Evolutionary conservation across 1,140 invertebrate species (phyloP).

Genomic region (Polypedilum vanderplanki): DNA sequence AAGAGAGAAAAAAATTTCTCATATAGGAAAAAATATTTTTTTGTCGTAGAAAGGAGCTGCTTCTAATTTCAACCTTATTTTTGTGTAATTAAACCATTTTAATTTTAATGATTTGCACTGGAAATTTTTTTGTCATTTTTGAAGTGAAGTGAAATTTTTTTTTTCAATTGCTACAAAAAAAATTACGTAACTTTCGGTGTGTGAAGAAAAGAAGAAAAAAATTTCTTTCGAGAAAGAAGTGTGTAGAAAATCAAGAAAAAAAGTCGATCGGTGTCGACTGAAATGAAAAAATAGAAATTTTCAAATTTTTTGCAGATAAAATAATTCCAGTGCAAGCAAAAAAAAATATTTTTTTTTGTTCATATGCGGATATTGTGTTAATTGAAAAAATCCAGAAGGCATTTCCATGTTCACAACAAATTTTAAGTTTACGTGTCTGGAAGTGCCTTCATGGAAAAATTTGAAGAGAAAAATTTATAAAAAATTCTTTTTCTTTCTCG

Average conservation of each 20-base stretch:
- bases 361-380: no score
- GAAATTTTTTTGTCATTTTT: no score
- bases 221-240: conserved; percentile 6
- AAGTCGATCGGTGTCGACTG: neutral
- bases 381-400: neutral
- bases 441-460: conserved; percentile 12
- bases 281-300: neutral
- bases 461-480: neutral
- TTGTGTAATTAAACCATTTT: neutral
- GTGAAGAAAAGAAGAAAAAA: neutral
- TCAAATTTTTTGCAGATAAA: no score
- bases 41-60: conserved; percentile 11
- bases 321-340: no score
- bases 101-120: neutral
- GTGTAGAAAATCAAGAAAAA: conserved; percentile 9
- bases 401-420: neutral
- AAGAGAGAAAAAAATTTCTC: neutral
- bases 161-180: no score
- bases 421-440: neutral
- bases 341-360: no score
- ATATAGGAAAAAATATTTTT: conserved; percentile 3
- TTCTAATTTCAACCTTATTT: neutral
- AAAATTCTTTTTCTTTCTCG: no score
- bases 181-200: no score
- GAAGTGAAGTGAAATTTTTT: neutral